These are phyloP conservation scores for Psittacara wagleri DNA, from an alignment of 2,113 vertebrate genomes.

Conservation along the genomic window DNA sequence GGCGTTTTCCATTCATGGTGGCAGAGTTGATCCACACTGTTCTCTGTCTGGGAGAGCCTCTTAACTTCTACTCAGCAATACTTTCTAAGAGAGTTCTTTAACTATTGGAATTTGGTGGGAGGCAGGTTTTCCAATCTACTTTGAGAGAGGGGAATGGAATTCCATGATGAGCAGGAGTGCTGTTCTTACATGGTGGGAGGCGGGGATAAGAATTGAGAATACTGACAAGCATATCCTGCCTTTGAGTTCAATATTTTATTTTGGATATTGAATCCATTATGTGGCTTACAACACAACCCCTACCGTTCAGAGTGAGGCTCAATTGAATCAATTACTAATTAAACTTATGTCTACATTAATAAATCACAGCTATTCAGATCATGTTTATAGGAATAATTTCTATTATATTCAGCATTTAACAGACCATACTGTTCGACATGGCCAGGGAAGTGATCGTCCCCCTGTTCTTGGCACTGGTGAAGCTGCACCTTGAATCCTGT, in stretches of 20 bases:
- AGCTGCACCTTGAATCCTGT: not conserved
- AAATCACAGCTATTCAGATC: slow-evolving; percentile 75
- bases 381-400: slow-evolving; percentile 74
- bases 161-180: not conserved
- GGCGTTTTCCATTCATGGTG: not conserved
- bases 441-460: not conserved
- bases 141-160: not conserved
- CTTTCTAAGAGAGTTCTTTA: not conserved
- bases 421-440: slow-evolving; percentile 68
- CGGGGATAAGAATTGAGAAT: not conserved
- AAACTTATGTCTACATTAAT: slow-evolving; percentile 79
- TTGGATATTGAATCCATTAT: slow-evolving; percentile 7
- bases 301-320: slow-evolving; percentile 61
- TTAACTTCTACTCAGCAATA: not conserved
- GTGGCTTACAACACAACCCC: slow-evolving; percentile 53
- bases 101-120: not conserved
- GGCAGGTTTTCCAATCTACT: rapidly evolving
- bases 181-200: not conserved
- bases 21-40: not conserved
- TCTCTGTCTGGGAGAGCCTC: not conserved
- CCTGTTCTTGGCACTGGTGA: not conserved
- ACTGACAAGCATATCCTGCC: not conserved
- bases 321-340: slow-evolving; percentile 76
- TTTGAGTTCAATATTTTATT: not conserved
- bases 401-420: slow-evolving; percentile 76